Base-by-base conservation (phyloP, 2,797 vertebrate species). In the Coregonus suidteri region DNA sequence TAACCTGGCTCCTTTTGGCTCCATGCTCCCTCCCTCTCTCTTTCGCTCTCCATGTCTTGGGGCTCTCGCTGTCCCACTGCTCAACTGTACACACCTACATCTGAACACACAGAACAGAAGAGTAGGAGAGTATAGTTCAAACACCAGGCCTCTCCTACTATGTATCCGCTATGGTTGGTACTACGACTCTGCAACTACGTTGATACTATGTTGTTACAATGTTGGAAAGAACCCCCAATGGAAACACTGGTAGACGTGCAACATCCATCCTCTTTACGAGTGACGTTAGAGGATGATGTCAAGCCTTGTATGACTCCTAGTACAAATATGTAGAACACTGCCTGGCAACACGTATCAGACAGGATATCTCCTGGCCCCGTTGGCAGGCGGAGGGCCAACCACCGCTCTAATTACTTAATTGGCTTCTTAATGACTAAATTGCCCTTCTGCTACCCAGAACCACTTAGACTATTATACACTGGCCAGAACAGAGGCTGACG, bases 381-480 rank as follows among this genome's bases (percentile, higher is more conserved):
- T 75, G 79, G 91, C 88, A 79, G 83, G 86, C 90, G 88, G 86
- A 37, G 14, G 68, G 41, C 89, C 89, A 88, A 88, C 89, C 89
- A 86, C 91, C 86, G 83, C 89, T 87, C 88, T 94, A 94, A 95
- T 94, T 87, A 94, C 92, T 93, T 94, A 94, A 94, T 94, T 91
- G 92, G 83, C 83, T 87, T 82, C 85, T 92, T 93, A 94, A 95
- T 93, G 91, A 94, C 93, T 94, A 93, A 95, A 95, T 93, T 93
- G 91, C 87, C 89, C 73, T 47, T 80, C 89, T 92, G 91, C 92
- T 91, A 92, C 94, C 93, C 91, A 94, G 91, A 93, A 94, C 87
- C 92, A 94, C 91, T 95, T 93, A 93, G 89, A 90, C 89, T 90
- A 94, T 94, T 94, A 94, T 82, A 83, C 66, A 87, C 87, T 86